Conservation (phyloP, 2,113 vertebrate species). For the Pseudolaguvia tuberculata region DNA sequence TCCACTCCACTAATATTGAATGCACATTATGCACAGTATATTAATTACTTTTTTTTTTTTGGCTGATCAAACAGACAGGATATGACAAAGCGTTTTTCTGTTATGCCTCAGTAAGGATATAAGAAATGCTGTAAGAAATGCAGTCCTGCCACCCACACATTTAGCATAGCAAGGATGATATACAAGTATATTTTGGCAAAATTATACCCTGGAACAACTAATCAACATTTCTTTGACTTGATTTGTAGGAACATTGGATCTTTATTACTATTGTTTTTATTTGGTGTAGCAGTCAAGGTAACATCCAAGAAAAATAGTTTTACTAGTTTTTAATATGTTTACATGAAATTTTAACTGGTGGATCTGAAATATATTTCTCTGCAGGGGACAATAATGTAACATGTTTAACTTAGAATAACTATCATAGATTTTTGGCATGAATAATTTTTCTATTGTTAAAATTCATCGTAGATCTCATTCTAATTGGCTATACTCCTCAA, state of each 20-base stretch:
- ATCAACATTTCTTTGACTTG: not conserved
- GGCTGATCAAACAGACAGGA: not conserved
- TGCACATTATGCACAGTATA: not conserved
- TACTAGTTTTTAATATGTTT: not conserved
- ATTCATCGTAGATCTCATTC: not conserved
- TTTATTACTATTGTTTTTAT: not conserved
- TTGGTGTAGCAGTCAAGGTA: not conserved
- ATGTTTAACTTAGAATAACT: not conserved
- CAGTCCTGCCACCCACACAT: constrained; percentile 26
- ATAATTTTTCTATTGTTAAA: not conserved
- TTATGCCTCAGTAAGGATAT: constrained; percentile 19
- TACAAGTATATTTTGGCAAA: constrained; percentile 36
- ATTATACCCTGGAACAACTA: constrained; percentile 7
- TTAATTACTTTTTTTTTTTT: not conserved
- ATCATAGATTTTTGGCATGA: not conserved
- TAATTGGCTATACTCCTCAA: not conserved
- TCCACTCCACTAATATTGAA: not conserved
- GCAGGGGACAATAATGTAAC: not conserved
- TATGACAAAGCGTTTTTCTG: constrained; percentile 23
- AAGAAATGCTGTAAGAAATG: constrained; percentile 37
- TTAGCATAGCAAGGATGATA: constrained; percentile 36
- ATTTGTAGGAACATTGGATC: not conserved
- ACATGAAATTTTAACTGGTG: not conserved
- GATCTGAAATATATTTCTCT: not conserved
- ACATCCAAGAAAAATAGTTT: not conserved